These are phyloP conservation scores for Esperia sulphurella DNA, from an alignment of 2,888 invertebrate genomes.

Conservation along the genomic window DNA sequence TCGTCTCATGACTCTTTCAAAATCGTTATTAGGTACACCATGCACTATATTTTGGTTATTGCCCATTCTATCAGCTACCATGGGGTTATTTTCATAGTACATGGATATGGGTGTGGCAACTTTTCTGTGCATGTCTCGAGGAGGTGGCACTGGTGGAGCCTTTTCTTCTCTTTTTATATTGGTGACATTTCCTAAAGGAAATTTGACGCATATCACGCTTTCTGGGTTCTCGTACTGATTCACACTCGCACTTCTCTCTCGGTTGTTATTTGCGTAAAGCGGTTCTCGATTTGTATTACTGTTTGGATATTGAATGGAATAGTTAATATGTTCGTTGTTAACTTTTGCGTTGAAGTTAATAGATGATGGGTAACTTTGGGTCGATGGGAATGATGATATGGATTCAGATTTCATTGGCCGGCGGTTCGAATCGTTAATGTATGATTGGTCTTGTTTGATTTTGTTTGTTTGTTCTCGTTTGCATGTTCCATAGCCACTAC, in stretches of 20 bases:
- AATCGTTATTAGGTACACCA: conserved; percentile 70
- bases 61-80: conserved; percentile 47
- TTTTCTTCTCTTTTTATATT: conserved; percentile 66
- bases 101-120: conserved; percentile 72
- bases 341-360: conserved; percentile 77
- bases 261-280: conserved; percentile 56
- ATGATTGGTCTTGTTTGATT: conserved; percentile 52
- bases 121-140: conserved; percentile 85
- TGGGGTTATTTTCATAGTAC: conserved; percentile 67
- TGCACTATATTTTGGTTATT: conserved; percentile 47
- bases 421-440: conserved; percentile 48
- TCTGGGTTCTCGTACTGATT: conserved; percentile 56
- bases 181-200: conserved; percentile 70
- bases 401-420: conserved; percentile 70
- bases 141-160: conserved; percentile 88
- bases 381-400: conserved; percentile 74
- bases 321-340: conserved; percentile 75
- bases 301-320: conserved; percentile 64
- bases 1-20: conserved; percentile 69
- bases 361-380: conserved; percentile 74
- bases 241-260: conserved; percentile 55
- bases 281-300: conserved; percentile 59
- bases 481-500: conserved; percentile 70
- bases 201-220: conserved; percentile 71
- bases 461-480: conserved; percentile 71